These are phyloP conservation scores for Mus caroli DNA, from an alignment of 2,797 vertebrate genomes.

Conservation along the genomic window DNA sequence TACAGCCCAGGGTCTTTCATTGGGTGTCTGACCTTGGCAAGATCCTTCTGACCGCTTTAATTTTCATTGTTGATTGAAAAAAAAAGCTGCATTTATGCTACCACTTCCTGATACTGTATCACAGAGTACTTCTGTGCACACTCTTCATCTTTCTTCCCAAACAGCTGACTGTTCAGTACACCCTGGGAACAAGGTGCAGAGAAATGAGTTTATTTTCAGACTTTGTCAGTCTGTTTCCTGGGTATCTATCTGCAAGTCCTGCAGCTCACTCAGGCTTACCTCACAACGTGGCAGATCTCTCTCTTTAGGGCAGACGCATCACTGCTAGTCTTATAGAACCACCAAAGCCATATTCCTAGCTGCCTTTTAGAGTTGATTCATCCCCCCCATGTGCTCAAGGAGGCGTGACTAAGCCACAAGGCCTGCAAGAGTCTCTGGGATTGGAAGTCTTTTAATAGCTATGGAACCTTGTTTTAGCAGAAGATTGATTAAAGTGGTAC, in stretches of 20 bases:
- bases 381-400: constrained; percentile 72
- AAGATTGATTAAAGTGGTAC: constrained; percentile 74
- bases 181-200: neutral
- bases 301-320: constrained; percentile 75
- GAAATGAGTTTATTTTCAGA: constrained; percentile 75
- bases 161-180: neutral
- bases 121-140: neutral
- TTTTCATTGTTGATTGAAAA: neutral
- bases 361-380: constrained; percentile 77
- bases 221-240: neutral
- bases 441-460: constrained; percentile 75
- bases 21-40: constrained; percentile 11
- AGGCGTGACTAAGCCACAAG: constrained; percentile 80
- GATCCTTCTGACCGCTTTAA: neutral
- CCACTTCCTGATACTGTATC: neutral
- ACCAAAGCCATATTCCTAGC: constrained; percentile 65
- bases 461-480: constrained; percentile 71
- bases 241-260: constrained; percentile 72
- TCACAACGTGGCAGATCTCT: constrained; percentile 83
- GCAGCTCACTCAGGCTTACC: constrained; percentile 75
- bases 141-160: constrained; percentile 1
- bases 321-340: constrained; percentile 79
- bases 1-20: neutral
- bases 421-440: constrained; percentile 56
- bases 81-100: neutral